Evolutionary conservation across 2,888 invertebrate genomes (phyloP), one percentile per base, ranked within the genome.

Genomic region (Pheosia gnoma): DNA sequence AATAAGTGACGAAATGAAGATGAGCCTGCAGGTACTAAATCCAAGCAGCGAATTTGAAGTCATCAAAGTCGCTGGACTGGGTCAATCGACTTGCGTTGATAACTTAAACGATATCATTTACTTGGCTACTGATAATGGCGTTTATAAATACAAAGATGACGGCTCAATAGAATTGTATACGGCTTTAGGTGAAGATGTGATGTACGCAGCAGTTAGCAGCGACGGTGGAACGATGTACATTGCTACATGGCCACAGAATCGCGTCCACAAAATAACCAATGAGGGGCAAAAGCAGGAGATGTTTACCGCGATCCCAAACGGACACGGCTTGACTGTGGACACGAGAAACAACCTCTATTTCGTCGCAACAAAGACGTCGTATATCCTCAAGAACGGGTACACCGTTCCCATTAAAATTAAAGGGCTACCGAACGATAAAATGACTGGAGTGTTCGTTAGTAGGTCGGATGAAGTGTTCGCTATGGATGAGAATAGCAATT

Each of bases 181-280:
- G 8, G 92, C 89, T 66, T 73, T 86, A 39, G 90, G 90, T 3
- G 91, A 92, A 81, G 93, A 93, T 62, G 89, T 93, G 0, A 93
- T 93, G 93, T 93, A 93, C 62, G 75, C 89, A 8, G 87, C 92
- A 0, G 84, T 89, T 0, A 84, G 81, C 0, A 85, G 76, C 39
- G 90, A 92, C 62, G 93, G 92, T 0, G 65, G 63, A 0, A 72
- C 79, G 0, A 88, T 93, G 86, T 93, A 88, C 10, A 87, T 91
- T 61, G 92, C 93, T 0, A 93, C 93, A 0, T 93, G 91, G 91
- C 93, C 93, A 0, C 92, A 93, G 51, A 93, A 93, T 63, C 74
- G 91, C 10, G 93, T 93, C 0, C 88, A 88, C 13, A 89, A 83
- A 60, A 86, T 93, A 1, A 86, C 86, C 0, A 88, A 86, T 39